Evolutionary conservation across 2,888 invertebrate genomes (phyloP).

Genomic region (Sesia apiformis): DNA sequence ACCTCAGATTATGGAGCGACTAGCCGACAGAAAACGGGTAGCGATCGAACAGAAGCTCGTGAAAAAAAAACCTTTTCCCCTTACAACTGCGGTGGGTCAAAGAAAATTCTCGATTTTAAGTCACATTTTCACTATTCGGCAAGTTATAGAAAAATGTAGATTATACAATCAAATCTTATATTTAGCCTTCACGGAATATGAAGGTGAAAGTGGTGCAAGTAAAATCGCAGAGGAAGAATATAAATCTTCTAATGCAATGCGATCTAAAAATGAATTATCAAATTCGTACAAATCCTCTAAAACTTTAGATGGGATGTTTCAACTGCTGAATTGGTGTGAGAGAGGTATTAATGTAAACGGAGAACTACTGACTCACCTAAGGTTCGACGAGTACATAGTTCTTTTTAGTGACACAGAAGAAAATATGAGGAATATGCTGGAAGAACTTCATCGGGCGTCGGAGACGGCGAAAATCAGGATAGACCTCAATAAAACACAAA

Average conservation of each 20-base stretch:
- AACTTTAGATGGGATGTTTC: neutral
- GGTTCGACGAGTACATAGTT: neutral
- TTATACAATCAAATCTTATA: neutral
- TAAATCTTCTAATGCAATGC: neutral
- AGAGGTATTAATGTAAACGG: neutral
- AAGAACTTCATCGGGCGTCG: neutral
- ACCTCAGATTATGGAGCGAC: constrained; percentile 26
- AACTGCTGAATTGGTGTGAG: neutral
- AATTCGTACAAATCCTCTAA: too few species aligned
- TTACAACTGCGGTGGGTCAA: neutral
- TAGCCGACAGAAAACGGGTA: constrained; percentile 12
- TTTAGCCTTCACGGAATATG: neutral
- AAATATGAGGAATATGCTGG: neutral
- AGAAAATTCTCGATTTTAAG: neutral
- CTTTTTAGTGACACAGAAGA: neutral
- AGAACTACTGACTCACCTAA: neutral
- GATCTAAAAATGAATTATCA: too few species aligned
- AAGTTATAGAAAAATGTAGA: neutral
- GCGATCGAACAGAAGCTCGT: neutral
- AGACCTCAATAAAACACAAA: neutral
- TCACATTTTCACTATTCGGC: neutral
- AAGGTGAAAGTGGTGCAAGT: neutral
- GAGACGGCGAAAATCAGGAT: neutral
- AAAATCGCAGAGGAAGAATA: neutral
- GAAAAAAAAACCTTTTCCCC: neutral